Evolutionary conservation across 2,888 invertebrate genomes (phyloP), one percentile per base, ranked within the genome.

Genomic region (Stratiomys singularior): DNA sequence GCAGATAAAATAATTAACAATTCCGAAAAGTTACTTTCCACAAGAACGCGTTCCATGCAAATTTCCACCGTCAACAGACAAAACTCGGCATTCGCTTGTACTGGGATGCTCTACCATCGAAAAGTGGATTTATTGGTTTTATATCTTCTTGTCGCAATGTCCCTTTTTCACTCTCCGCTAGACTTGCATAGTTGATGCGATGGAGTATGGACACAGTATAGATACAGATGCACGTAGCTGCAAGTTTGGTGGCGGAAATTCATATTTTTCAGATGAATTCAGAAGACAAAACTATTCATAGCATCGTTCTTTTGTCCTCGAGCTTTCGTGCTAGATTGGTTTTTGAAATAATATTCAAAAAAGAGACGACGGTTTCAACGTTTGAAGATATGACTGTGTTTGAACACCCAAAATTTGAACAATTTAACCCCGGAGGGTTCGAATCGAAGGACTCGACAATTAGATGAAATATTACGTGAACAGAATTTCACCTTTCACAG

Each of bases 1-100:
- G 13, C 44, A 44, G 67, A 67, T 67, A 67, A 67, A 37, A 67
- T 44, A 67, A 67, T 67, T 67, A 67, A 67, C 67, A 67, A 67
- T 67, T 67, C 67, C 44, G 67, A 67, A 60, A 67, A 67, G 67
- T 67, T 67, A 67, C 67, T 44, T 67, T 67, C 67, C 67, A 67
- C 37, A 67, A 67, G 18, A 44, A 44, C 67, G 67, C 67, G 37
- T 44, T 67, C 30, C 44, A 67, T 67, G 67, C 67, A 46, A 37
- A 44, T 67, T 46, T 21, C 27, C 67, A 67, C 37, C 60, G 25
- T 23, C 25, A 25, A 18, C 60, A 60, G 7, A 60, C 9, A 60
- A 25, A 60, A 60, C 25, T 60, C 60, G 60, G 23, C 60, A 15
- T 60, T 60, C 60, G 25, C 9, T 60, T 60, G 13, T 5, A 60